phyloP scores from a whole-genome alignment of 2,888 invertebrate species.

The Eupsilia transversa region DNA sequence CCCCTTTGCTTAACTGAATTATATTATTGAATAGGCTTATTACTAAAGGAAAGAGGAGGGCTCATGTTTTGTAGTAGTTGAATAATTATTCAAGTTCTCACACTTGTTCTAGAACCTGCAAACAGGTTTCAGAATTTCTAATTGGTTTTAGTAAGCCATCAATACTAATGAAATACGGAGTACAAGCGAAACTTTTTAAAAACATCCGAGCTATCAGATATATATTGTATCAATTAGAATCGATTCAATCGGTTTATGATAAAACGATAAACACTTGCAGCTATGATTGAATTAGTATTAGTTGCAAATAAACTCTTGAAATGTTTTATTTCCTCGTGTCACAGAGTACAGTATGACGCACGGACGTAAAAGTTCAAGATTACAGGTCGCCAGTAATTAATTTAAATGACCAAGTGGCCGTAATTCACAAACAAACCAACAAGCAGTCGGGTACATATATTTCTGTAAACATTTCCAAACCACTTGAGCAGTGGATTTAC shows the following conservation, averaged over 20 bases:
- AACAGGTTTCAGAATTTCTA: slow-evolving; percentile 66
- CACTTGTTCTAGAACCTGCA: slow-evolving; percentile 71
- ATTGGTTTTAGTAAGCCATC: slow-evolving; percentile 68
- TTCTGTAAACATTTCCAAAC: slow-evolving; percentile 67
- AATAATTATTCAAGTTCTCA: slow-evolving; percentile 71
- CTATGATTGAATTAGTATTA: slow-evolving; percentile 51
- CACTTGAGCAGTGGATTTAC: slow-evolving; percentile 78
- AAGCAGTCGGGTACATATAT: slow-evolving; percentile 54
- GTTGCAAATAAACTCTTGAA: slow-evolving; percentile 39
- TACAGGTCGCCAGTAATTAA: slow-evolving; percentile 51
- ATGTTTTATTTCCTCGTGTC: slow-evolving; percentile 16
- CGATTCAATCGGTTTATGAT: slow-evolving; percentile 56
- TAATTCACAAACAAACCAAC: slow-evolving; percentile 63
- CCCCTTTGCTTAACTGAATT: slow-evolving; percentile 73
- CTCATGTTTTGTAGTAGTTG: slow-evolving; percentile 58
- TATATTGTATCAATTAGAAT: slow-evolving; percentile 61
- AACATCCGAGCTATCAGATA: slow-evolving; percentile 35
- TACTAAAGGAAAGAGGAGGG: slow-evolving; percentile 71
- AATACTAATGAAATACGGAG: slow-evolving; percentile 66
- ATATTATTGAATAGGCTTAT: slow-evolving; percentile 81
- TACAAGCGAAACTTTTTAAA: slow-evolving; percentile 50
- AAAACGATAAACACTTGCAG: slow-evolving; percentile 47
- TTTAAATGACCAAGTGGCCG: slow-evolving; percentile 56
- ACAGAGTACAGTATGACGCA: slow-evolving; percentile 27
- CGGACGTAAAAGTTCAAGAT: slow-evolving; percentile 21